These are phyloP conservation scores for Drosophila burlai DNA, from an alignment of 1,140 invertebrate species.

Conservation along the genomic window DNA sequence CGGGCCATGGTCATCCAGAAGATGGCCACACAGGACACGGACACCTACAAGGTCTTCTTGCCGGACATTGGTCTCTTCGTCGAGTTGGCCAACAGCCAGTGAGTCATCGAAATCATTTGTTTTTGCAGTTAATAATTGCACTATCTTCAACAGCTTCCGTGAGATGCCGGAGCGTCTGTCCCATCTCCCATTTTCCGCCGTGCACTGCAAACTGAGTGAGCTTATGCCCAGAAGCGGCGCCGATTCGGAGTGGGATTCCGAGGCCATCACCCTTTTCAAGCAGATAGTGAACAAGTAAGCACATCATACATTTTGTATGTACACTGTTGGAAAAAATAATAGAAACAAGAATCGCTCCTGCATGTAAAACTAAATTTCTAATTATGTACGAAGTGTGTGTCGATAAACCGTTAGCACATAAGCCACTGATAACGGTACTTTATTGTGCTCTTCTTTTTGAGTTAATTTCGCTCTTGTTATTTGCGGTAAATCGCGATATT, in stretches of 20 bases:
- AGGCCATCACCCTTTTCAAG: conserved; percentile 50
- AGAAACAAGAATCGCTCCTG: no score
- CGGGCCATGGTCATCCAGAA: conserved; percentile 54
- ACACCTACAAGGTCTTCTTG: conserved; percentile 49
- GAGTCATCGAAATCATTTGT: background rate
- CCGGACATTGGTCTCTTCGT: conserved; percentile 47
- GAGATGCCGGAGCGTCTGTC: conserved; percentile 37
- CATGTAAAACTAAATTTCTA: no score
- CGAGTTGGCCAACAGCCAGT: conserved; percentile 30
- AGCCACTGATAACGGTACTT: no score
- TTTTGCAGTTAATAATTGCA: background rate
- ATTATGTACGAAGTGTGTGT: no score
- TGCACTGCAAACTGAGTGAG: conserved; percentile 62
- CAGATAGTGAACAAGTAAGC: conserved; percentile 62
- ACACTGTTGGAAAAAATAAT: no score
- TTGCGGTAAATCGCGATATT: no score
- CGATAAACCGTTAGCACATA: no score
- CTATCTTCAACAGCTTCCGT: conserved; percentile 45
- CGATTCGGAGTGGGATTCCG: conserved; percentile 42
- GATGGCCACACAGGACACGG: background rate
- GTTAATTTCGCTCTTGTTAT: no score
- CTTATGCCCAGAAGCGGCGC: conserved; percentile 42
- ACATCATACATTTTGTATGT: no score
- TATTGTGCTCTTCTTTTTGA: no score
- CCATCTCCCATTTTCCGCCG: conserved; percentile 52